Conservation (phyloP, 1,140 invertebrate species). For the Campodea augens region DNA sequence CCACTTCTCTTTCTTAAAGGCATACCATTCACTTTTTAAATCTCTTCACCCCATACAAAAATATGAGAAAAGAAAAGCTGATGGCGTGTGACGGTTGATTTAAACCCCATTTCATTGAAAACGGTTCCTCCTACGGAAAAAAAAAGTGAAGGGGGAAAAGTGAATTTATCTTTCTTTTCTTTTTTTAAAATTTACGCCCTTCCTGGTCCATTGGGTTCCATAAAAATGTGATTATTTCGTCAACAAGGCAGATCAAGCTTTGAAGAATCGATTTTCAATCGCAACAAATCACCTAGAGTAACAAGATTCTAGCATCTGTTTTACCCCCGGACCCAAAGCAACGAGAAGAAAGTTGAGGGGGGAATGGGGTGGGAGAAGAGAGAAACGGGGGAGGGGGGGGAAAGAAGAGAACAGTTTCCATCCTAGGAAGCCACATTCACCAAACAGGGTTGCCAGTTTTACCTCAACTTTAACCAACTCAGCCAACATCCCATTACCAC, state of each 20-base stretch:
- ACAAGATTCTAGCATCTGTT: not conserved
- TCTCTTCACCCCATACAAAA: no score
- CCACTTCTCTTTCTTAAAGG: no score
- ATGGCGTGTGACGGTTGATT: no score
- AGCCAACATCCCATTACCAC: not conserved
- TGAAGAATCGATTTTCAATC: not conserved
- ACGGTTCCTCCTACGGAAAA: no score
- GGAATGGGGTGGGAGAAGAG: not conserved
- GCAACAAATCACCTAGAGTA: not conserved
- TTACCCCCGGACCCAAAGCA: no score
- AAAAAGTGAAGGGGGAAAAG: no score
- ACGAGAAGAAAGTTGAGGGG: no score
- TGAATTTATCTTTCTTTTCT: no score
- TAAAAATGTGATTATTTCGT: slow-evolving; percentile 1
- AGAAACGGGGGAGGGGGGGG: not conserved
- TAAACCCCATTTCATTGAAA: no score
- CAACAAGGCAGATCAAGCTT: not conserved
- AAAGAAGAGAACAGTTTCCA: not conserved
- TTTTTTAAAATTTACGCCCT: not conserved
- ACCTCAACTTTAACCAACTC: no score
- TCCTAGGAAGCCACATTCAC: not conserved
- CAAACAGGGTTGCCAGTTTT: not conserved
- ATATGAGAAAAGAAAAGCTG: no score
- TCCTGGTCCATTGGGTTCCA: not conserved
- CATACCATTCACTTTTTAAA: no score